These are phyloP conservation scores for Platanista minor DNA, from an alignment of 2,113 vertebrate genomes.

Conservation along the genomic window DNA sequence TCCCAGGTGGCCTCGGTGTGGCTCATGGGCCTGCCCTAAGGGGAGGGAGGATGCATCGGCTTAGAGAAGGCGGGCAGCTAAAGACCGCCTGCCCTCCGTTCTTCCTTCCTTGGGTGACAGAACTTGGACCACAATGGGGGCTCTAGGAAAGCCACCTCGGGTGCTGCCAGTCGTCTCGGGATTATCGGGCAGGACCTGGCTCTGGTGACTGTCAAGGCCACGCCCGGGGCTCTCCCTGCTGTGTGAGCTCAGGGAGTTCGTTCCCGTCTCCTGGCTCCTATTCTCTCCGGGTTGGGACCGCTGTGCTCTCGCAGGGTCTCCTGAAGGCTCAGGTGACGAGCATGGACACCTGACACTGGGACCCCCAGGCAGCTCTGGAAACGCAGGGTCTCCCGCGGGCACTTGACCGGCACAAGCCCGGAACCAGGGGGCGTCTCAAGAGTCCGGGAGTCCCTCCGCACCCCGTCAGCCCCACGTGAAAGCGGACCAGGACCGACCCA, in stretches of 20 bases:
- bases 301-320: neutral
- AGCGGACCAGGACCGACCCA: neutral
- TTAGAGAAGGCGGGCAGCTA: neutral
- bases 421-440: neutral
- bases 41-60: fast-evolving
- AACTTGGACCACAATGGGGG: fast-evolving
- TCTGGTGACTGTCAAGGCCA: neutral
- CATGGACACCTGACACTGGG: fast-evolving
- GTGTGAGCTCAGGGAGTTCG: neutral
- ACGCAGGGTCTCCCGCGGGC: neutral
- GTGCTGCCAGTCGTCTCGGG: no score
- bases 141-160: neutral
- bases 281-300: neutral
- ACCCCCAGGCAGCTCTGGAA: neutral
- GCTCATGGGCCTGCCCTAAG: neutral
- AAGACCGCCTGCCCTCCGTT: neutral
- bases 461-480: neutral
- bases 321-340: no score
- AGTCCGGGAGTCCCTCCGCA: fast-evolving
- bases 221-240: no score
- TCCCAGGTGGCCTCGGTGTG: neutral
- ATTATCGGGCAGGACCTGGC: neutral
- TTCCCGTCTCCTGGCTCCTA: neutral
- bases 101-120: neutral
- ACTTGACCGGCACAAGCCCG: fast-evolving